Evolutionary conservation across 2,797 vertebrate genomes (phyloP).

Genomic region (Parauchenoglanis punctatus): DNA sequence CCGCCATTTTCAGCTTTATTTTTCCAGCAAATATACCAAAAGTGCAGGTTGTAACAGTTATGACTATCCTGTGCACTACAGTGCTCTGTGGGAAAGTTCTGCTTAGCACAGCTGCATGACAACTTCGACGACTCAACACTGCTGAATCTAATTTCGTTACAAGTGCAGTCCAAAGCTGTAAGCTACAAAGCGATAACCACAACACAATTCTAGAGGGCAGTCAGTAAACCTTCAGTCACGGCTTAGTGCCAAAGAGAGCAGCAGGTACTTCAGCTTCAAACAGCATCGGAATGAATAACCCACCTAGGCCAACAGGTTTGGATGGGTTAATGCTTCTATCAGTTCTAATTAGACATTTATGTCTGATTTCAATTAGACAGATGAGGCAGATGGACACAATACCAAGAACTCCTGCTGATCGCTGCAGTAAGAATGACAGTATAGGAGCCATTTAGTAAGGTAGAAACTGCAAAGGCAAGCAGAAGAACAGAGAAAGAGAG

Average conservation of each 20-base stretch:
- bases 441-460: conserved; percentile 1
- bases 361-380: conserved; percentile 8
- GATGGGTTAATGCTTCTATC: not conserved
- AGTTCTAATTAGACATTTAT: conserved; percentile 6
- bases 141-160: conserved; percentile 30
- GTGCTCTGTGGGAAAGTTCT: not conserved
- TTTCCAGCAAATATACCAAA: not conserved
- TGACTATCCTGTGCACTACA: not conserved
- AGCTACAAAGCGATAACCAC: conserved; percentile 26
- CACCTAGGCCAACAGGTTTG: not conserved
- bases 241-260: not conserved
- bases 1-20: not conserved
- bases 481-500: not conserved
- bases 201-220: conserved; percentile 6
- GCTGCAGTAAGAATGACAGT: conserved; percentile 14
- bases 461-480: conserved; percentile 35
- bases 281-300: not conserved
- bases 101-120: conserved; percentile 27
- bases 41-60: not conserved
- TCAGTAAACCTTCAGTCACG: conserved; percentile 3
- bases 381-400: conserved; percentile 1
- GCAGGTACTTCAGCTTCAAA: not conserved
- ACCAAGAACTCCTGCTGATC: conserved; percentile 20
- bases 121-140: not conserved
- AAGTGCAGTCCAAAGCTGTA: conserved; percentile 13